Evolutionary conservation across 2,888 invertebrate genomes (phyloP).

Genomic region (Melipona bicolor): DNA sequence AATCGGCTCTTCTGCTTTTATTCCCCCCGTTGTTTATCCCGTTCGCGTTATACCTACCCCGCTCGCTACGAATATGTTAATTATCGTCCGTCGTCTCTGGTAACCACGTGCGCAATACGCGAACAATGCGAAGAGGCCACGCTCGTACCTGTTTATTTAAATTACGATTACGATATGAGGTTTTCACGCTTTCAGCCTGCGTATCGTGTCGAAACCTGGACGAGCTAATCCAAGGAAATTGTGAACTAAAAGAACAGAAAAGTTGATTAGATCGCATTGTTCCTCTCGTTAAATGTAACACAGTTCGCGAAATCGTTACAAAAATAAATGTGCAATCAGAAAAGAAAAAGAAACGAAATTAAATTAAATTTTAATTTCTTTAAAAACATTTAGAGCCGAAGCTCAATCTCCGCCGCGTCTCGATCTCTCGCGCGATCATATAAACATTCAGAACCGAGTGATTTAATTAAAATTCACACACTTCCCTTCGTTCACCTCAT

Average conservation of each 20-base stretch:
- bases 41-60: conserved; percentile 3
- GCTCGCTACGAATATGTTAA: conserved; percentile 21
- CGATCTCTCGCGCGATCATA: too few species aligned
- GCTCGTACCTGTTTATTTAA: neutral
- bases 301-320: too few species aligned
- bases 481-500: neutral
- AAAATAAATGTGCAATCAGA: too few species aligned
- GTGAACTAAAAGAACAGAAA: too few species aligned
- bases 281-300: neutral
- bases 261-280: neutral
- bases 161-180: neutral
- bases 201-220: neutral
- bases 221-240: too few species aligned
- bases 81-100: neutral
- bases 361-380: too few species aligned
- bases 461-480: neutral
- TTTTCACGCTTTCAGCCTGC: too few species aligned
- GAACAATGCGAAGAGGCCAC: neutral
- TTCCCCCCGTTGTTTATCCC: conserved; percentile 9
- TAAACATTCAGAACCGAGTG: neutral
- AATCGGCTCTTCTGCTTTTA: conserved; percentile 41
- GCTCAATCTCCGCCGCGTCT: neutral
- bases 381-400: too few species aligned
- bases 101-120: neutral
- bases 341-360: too few species aligned